Conservation (phyloP, 1,140 invertebrate species). For the Bombyx mori region ASM3026992v2 NC_085120.1:4260501-4261000, state of each 20-base stretch:
- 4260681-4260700: conserved; percentile 52
- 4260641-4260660: conserved; percentile 54
- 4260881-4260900: no score
- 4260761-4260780: background rate
- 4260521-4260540: conserved; percentile 66
- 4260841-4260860: no score
- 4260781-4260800: no score
- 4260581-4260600: conserved; percentile 52
- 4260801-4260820: no score
- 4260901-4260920: no score
- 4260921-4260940: no score
- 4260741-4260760: conserved; percentile 1
- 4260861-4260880: no score
- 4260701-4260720: conserved; percentile 25
- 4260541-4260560: conserved; percentile 60
- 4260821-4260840: no score
- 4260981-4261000: no score
- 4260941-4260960: no score
- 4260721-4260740: conserved; percentile 27
- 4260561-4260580: conserved; percentile 54
- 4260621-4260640: conserved; percentile 68
- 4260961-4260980: no score
- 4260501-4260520: conserved; percentile 48
- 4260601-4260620: conserved; percentile 52
- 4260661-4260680: conserved; percentile 55